Evolutionary conservation across 1,140 invertebrate species (phyloP).

Genomic region (Cotesia chilonis): DNA sequence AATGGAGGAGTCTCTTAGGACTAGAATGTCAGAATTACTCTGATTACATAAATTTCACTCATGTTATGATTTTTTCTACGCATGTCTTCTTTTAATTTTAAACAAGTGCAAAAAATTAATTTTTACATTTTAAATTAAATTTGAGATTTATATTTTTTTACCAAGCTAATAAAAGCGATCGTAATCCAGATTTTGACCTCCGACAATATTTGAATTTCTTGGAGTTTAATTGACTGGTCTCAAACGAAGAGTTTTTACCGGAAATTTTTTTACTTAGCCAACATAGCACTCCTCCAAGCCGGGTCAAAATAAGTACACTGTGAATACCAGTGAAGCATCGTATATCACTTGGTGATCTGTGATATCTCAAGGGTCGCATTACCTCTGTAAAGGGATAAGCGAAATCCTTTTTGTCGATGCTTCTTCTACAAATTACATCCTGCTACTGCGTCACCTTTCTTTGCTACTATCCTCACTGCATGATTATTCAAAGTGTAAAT

Average conservation of each 20-base stretch:
- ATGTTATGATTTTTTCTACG: no score
- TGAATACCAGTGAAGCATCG: constrained; percentile 48
- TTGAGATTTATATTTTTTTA: no score
- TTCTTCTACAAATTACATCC: constrained; percentile 60
- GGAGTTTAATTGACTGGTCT: no score
- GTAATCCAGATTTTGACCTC: no score
- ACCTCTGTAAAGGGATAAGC: constrained; percentile 45
- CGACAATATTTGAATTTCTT: no score
- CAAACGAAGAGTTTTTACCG: no score
- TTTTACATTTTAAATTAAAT: no score
- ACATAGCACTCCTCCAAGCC: neutral
- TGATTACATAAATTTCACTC: constrained; percentile 21
- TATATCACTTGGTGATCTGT: constrained; percentile 58
- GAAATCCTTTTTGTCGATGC: constrained; percentile 57
- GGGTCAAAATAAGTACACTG: constrained; percentile 52
- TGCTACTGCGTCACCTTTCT: constrained; percentile 32
- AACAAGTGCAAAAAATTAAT: no score
- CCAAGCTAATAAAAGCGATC: no score
- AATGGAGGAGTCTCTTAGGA: constrained; percentile 62
- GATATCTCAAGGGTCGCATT: constrained; percentile 62
- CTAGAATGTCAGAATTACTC: constrained; percentile 56
- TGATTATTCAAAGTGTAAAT: no score
- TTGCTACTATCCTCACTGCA: no score
- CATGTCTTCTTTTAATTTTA: no score
- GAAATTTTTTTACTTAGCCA: neutral